phyloP scores from a whole-genome alignment of 2,797 vertebrate species.

The Acanthiza pusilla region DNA sequence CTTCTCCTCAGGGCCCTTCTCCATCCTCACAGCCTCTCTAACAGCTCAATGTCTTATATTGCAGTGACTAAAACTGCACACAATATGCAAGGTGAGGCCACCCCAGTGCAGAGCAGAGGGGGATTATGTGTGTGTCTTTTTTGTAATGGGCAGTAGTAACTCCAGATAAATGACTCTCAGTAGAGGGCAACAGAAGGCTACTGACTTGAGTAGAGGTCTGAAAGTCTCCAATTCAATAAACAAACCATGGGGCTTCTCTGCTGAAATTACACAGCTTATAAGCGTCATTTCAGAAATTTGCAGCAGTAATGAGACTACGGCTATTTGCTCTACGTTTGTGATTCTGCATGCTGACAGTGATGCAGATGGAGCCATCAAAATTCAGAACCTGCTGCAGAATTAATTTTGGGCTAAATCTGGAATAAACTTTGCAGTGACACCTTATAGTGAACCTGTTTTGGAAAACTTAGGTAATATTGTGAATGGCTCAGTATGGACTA shows the following conservation, averaged over 20 bases:
- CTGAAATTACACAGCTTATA: not conserved
- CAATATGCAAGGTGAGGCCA: not conserved
- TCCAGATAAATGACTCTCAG: constrained; percentile 11
- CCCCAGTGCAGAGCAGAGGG: accelerated
- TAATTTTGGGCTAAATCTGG: constrained; percentile 58
- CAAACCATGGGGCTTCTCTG: not conserved
- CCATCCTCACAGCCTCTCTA: too few species aligned
- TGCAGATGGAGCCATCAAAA: constrained; percentile 12
- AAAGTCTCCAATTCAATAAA: not conserved
- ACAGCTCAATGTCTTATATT: not conserved
- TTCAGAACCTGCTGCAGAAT: constrained; percentile 53
- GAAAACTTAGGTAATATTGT: constrained; percentile 55
- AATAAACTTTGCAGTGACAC: constrained; percentile 59
- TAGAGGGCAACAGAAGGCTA: not conserved
- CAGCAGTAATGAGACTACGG: not conserved
- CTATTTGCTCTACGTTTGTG: constrained; percentile 57
- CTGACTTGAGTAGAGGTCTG: not conserved
- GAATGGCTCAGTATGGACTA: constrained; percentile 56
- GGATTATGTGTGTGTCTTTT: not conserved
- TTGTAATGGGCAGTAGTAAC: not conserved
- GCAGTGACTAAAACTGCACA: not conserved
- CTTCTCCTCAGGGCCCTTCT: not conserved
- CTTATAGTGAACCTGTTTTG: constrained; percentile 36
- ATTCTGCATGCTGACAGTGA: constrained; percentile 40
- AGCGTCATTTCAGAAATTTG: not conserved